Evolutionary conservation across 2,113 vertebrate species (phyloP).

Genomic region (Nannobrachium achirus): DNA sequence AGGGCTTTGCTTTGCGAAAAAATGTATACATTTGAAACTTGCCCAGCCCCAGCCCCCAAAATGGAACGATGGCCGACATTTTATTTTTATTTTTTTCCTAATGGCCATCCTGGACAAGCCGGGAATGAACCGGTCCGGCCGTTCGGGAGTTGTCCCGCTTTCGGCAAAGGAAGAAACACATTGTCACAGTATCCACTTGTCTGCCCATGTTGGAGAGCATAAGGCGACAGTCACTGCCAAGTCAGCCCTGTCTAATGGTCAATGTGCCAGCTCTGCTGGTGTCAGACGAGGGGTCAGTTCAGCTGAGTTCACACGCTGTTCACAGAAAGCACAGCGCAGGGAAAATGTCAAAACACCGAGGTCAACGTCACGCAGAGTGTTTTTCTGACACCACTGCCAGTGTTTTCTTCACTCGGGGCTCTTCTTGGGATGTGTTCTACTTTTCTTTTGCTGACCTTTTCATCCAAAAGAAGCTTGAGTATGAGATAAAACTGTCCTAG

Average conservation of each 20-base stretch:
- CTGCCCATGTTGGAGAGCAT: slow-evolving; percentile 27
- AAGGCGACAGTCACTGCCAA: slow-evolving; percentile 35
- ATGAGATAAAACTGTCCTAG: no score
- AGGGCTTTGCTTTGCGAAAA: no score
- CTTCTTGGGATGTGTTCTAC: background rate
- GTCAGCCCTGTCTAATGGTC: slow-evolving; percentile 20
- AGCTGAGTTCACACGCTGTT: slow-evolving; percentile 14
- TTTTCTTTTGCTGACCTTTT: slow-evolving; percentile 15
- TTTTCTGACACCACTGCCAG: slow-evolving; percentile 10
- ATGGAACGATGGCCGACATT: no score
- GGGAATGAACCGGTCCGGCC: no score
- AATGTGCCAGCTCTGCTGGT: slow-evolving; percentile 12
- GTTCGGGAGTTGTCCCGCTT: no score
- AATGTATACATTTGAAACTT: no score
- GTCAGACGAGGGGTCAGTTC: slow-evolving; percentile 13
- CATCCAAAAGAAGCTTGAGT: slow-evolving; percentile 6
- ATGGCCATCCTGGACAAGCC: no score
- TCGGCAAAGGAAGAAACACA: no score
- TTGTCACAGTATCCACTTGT: background rate
- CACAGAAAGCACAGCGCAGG: slow-evolving; percentile 24
- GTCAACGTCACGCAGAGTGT: slow-evolving; percentile 10
- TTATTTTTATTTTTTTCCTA: no score
- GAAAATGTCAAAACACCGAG: slow-evolving; percentile 43
- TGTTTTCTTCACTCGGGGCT: background rate
- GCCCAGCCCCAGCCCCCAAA: no score